Conservation (phyloP, 2,113 vertebrate genomes). For the Romanogobio albipinnatus region DNA sequence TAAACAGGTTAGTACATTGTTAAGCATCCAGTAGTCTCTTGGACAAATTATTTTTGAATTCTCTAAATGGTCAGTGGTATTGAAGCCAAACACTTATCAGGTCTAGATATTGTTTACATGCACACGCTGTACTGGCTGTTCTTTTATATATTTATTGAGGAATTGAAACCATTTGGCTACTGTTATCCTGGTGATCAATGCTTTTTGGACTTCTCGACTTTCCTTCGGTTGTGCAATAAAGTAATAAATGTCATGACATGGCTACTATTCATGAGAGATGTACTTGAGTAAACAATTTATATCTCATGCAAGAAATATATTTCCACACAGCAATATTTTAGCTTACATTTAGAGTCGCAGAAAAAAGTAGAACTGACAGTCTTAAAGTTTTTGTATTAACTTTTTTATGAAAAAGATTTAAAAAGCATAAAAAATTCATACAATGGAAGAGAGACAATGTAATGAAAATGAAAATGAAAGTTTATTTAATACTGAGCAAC, state of each 20-base stretch:
- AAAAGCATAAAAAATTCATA: background rate
- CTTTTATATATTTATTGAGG: background rate
- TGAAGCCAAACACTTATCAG: background rate
- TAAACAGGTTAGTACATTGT: background rate
- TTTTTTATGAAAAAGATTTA: background rate
- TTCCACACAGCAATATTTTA: background rate
- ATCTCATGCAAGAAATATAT: background rate
- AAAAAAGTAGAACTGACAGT: background rate
- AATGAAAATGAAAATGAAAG: background rate
- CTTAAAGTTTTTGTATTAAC: background rate
- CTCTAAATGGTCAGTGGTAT: background rate
- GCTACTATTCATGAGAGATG: background rate
- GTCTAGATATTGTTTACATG: background rate
- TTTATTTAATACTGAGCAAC: background rate
- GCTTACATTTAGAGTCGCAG: background rate
- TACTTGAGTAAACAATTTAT: background rate
- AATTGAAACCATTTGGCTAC: background rate
- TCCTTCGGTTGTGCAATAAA: background rate
- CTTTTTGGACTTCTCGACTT: background rate
- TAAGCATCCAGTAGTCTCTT: background rate
- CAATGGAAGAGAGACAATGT: background rate
- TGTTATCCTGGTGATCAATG: background rate
- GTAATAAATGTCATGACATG: constrained; percentile 6
- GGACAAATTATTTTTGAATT: background rate
- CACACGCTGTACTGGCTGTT: background rate